These are phyloP conservation scores for Drosophila imparisetae DNA, from an alignment of 2,888 invertebrate species.

Conservation along the genomic window DNA sequence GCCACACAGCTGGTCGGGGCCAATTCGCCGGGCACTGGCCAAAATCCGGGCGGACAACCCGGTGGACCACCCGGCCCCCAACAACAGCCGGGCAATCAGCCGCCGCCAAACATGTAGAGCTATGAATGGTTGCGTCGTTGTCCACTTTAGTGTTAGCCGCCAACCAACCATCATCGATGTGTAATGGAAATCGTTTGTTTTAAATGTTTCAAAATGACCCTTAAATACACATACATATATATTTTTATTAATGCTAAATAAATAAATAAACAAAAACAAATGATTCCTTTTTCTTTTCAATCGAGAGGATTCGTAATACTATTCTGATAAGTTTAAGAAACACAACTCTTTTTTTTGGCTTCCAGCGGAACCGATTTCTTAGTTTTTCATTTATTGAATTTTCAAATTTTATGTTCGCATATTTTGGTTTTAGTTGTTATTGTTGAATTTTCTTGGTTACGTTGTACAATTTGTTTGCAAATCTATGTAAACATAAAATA, in stretches of 20 bases:
- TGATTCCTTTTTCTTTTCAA: neutral
- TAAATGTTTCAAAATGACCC: conserved; percentile 56
- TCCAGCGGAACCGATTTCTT: conserved; percentile 17
- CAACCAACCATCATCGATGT: conserved; percentile 13
- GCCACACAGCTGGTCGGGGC: conserved; percentile 72
- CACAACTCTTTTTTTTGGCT: conserved; percentile 1
- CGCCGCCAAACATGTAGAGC: conserved; percentile 64
- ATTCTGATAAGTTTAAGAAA: neutral
- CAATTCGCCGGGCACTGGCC: conserved; percentile 38
- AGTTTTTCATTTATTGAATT: conserved; percentile 64
- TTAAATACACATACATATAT: conserved; percentile 56
- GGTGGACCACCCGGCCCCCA: conserved; percentile 47
- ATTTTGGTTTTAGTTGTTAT: conserved; percentile 21
- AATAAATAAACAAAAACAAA: conserved; percentile 28
- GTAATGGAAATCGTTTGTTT: conserved; percentile 46
- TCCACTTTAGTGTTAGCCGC: conserved; percentile 16
- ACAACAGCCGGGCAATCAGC: conserved; percentile 71
- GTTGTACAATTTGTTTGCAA: conserved; percentile 62
- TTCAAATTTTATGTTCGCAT: conserved; percentile 41
- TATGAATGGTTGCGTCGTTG: conserved; percentile 8
- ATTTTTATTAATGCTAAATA: conserved; percentile 72
- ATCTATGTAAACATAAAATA: conserved; percentile 54
- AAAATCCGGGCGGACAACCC: conserved; percentile 6
- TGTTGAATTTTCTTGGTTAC: conserved; percentile 42
- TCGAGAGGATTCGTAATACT: neutral